phyloP scores from a whole-genome alignment of 2,797 vertebrate genomes.

The Bradypodion pumilum region DNA sequence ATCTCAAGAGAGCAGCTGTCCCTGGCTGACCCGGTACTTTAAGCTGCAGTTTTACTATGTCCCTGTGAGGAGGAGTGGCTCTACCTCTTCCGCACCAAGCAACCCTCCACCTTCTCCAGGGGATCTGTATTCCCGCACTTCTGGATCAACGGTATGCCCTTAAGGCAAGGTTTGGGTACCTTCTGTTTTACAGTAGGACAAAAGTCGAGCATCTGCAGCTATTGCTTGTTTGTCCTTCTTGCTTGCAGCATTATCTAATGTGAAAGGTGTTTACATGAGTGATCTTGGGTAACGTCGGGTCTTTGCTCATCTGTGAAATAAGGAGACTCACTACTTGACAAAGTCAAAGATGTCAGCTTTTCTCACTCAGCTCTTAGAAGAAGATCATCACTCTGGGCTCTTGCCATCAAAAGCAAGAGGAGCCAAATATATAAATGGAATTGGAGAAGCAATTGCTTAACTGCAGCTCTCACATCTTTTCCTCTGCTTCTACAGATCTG shows the following conservation, averaged over 20 bases:
- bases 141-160: slow-evolving; percentile 50
- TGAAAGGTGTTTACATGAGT: not conserved
- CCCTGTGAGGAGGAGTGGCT: slow-evolving; percentile 84
- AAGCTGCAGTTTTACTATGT: slow-evolving; percentile 93
- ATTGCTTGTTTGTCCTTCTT: not conserved
- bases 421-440: not conserved
- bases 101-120: slow-evolving; percentile 1
- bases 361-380: not conserved
- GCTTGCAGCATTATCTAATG: not conserved
- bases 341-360: too few relatives aligned
- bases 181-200: not conserved
- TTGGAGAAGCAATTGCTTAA: not conserved
- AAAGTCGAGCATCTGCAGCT: not conserved
- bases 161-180: not conserved
- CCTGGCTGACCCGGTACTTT: slow-evolving; percentile 87
- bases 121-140: slow-evolving; percentile 41
- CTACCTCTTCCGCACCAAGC: slow-evolving; percentile 23
- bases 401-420: not conserved
- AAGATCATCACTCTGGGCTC: not conserved
- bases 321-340: not conserved
- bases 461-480: not conserved
- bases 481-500: not conserved
- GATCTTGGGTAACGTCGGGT: not conserved
- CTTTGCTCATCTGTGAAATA: not conserved
- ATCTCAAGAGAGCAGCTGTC: slow-evolving; percentile 84